Conservation (phyloP, 2,797 vertebrate species). For the Echeneis naucrates region DNA sequence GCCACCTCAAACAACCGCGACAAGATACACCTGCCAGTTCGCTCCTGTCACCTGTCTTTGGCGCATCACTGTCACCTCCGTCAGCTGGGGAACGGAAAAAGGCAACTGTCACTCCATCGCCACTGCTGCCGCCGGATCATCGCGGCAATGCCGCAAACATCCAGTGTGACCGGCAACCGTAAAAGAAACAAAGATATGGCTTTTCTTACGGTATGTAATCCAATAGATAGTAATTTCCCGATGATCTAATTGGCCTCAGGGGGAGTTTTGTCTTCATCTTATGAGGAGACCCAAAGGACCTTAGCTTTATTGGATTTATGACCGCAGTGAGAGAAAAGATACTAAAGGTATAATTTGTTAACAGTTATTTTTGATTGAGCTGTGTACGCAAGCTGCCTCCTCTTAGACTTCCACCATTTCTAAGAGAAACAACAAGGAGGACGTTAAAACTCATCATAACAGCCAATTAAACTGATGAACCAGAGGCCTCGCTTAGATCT, state of each 20-base stretch:
- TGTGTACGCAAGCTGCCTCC: slow-evolving; percentile 40
- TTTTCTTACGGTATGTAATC: slow-evolving; percentile 70
- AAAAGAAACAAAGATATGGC: slow-evolving; percentile 46
- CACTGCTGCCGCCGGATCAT: slow-evolving; percentile 39
- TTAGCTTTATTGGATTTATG: slow-evolving; percentile 81
- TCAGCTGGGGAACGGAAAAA: slow-evolving; percentile 37
- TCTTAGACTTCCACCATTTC: slow-evolving; percentile 43
- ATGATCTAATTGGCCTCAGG: slow-evolving; percentile 79
- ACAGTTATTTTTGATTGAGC: slow-evolving; percentile 67
- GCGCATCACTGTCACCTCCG: slow-evolving; percentile 64
- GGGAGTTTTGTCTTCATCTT: slow-evolving; percentile 76
- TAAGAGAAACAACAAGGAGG: slow-evolving; percentile 21
- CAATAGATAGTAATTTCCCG: slow-evolving; percentile 77
- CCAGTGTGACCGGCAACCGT: slow-evolving; percentile 13
- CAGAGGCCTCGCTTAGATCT: not conserved
- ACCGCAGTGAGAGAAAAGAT: slow-evolving; percentile 78
- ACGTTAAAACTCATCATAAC: slow-evolving; percentile 28
- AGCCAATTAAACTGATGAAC: slow-evolving; percentile 20
- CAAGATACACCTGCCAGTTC: slow-evolving; percentile 67
- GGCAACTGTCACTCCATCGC: slow-evolving; percentile 44
- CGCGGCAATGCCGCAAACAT: slow-evolving; percentile 15
- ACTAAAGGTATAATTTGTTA: slow-evolving; percentile 81
- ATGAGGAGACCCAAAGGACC: slow-evolving; percentile 74
- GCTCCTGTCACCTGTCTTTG: slow-evolving; percentile 57
- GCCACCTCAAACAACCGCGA: slow-evolving; percentile 29